These are phyloP conservation scores for Cheirogaleus major DNA, from an alignment of 2,797 vertebrate genomes.

Conservation along the genomic window DNA sequence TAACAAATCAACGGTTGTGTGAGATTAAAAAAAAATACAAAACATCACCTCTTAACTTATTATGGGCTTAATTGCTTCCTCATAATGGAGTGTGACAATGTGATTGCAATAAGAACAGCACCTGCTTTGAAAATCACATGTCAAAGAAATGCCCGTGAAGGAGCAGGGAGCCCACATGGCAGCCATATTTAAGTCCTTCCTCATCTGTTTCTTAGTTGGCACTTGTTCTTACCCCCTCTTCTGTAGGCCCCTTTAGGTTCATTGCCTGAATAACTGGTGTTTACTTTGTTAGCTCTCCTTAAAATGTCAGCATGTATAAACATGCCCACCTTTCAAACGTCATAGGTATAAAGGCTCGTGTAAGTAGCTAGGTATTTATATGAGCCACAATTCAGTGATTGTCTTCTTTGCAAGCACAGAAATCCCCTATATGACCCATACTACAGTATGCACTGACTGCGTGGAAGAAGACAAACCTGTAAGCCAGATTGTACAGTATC, in stretches of 20 bases:
- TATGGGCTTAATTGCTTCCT: constrained; percentile 73
- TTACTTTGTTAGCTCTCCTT: background rate
- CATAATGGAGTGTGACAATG: constrained; percentile 65
- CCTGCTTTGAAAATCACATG: constrained; percentile 61
- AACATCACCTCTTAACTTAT: constrained; percentile 67
- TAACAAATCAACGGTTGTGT: constrained; percentile 62
- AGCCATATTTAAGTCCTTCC: background rate
- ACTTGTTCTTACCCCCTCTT: background rate
- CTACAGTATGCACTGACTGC: background rate
- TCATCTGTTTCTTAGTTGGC: background rate
- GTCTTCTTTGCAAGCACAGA: background rate
- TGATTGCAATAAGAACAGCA: constrained; percentile 52
- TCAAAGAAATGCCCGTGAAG: constrained; percentile 36
- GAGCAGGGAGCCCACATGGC: background rate
- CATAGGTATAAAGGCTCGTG: background rate
- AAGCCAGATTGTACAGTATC: background rate
- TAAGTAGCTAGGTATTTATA: background rate
- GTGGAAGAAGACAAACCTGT: background rate
- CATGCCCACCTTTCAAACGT: background rate
- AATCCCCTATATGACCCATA: background rate
- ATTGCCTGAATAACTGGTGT: background rate
- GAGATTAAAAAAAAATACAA: constrained; percentile 47
- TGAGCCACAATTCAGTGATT: background rate
- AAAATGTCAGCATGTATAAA: background rate
- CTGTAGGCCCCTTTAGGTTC: background rate